Evolutionary conservation across 2,797 vertebrate species (phyloP).

Genomic region (Gallirallus australis): DNA sequence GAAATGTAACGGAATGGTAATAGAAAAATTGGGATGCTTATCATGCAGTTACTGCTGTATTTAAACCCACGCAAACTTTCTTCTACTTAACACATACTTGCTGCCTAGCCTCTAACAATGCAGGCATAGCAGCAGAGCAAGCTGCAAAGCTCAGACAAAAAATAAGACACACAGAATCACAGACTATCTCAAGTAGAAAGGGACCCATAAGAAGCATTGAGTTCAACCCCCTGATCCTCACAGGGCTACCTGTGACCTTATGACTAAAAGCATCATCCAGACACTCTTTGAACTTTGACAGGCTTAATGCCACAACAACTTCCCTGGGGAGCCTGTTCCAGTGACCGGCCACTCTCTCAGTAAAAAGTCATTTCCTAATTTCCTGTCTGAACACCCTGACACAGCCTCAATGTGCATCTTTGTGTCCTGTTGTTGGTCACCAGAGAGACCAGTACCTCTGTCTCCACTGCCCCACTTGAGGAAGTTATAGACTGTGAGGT

Average conservation of each 20-base stretch:
- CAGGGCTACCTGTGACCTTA: neutral
- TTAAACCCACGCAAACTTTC: neutral
- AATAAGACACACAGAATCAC: neutral
- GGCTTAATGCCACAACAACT: neutral
- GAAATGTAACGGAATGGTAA: slow-evolving; percentile 4
- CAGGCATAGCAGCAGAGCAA: neutral
- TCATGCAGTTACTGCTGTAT: neutral
- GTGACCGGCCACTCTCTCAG: rapidly evolving
- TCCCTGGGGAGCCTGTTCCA: neutral
- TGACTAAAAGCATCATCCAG: rapidly evolving
- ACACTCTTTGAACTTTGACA: neutral
- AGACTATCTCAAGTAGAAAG: neutral
- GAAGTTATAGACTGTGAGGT: neutral
- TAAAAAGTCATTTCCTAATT: neutral
- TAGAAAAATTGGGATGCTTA: neutral
- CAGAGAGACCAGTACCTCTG: neutral
- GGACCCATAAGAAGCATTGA: neutral
- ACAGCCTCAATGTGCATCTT: neutral
- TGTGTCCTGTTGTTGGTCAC: neutral
- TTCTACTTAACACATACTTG: neutral
- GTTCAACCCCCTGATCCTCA: neutral
- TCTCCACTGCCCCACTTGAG: rapidly evolving
- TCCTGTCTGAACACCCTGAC: neutral
- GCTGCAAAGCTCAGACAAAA: neutral
- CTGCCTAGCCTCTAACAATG: neutral